A percentile compares a stretch with the other conserved stretches of the same genome.
Evolutionary conservation across 2,888 invertebrate species (phyloP).

Genomic region (Rhogogaster chlorosoma): DNA sequence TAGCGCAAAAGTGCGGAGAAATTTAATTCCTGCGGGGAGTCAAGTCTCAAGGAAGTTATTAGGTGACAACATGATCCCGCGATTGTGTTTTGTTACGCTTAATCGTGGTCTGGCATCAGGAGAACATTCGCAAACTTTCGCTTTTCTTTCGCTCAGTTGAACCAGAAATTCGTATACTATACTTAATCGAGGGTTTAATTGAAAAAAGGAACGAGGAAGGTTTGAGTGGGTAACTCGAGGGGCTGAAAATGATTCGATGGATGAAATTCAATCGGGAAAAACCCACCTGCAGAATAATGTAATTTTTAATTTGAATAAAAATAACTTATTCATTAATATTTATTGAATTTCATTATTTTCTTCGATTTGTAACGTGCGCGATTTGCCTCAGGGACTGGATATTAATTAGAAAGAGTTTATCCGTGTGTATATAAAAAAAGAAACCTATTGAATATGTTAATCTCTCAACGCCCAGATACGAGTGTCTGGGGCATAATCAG

Average conservation of each 20-base stretch:
- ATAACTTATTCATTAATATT: background rate
- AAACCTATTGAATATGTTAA: constrained; percentile 25
- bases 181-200: background rate
- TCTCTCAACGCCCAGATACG: background rate
- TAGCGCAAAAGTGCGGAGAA: background rate
- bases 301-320: background rate
- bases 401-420: constrained; percentile 32
- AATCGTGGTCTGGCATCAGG: background rate
- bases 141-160: constrained; percentile 14
- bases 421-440: constrained; percentile 4
- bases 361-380: background rate
- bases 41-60: constrained; percentile 12
- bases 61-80: background rate
- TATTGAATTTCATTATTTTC: background rate
- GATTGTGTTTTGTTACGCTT: constrained; percentile 9
- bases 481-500: constrained; percentile 5
- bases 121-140: constrained; percentile 17
- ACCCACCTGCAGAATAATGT: background rate
- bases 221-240: background rate
- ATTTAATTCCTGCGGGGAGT: constrained; percentile 5
- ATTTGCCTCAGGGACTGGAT: constrained; percentile 1
- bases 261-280: background rate
- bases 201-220: background rate
- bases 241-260: background rate
- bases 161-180: background rate